Evolutionary conservation across 2,113 vertebrate species (phyloP).

Genomic region (Ictalurus furcatus): DNA sequence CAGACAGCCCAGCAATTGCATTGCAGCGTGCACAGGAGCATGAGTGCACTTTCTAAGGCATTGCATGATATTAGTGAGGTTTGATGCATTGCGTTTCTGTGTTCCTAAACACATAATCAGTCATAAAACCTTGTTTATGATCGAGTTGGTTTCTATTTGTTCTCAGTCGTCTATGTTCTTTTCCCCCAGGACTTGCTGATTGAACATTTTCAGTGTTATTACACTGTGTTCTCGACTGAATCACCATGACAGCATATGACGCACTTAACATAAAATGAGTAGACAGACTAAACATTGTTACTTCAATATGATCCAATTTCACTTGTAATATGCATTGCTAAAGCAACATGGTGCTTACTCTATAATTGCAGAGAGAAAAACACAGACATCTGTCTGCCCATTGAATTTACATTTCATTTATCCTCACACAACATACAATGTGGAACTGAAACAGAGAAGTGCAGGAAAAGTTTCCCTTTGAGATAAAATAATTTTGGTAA

Average conservation of each 20-base stretch:
- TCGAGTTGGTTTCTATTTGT: background rate
- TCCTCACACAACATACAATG: background rate
- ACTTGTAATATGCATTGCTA: conserved; percentile 34
- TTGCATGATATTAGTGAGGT: background rate
- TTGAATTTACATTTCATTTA: conserved; percentile 17
- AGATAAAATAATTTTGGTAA: background rate
- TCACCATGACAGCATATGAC: background rate
- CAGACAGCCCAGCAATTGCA: background rate
- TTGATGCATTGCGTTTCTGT: background rate
- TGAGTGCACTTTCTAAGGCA: background rate
- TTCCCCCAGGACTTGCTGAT: background rate
- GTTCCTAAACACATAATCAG: background rate
- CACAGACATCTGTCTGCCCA: conserved; percentile 28
- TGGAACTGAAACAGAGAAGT: background rate
- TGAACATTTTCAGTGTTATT: background rate
- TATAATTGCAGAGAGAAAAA: conserved; percentile 15
- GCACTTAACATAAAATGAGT: conserved; percentile 11
- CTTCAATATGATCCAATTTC: conserved; percentile 1
- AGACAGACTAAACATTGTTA: background rate
- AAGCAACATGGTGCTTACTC: conserved; percentile 10
- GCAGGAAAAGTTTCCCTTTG: background rate
- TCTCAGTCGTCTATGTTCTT: background rate
- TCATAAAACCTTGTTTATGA: background rate
- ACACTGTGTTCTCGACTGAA: background rate
- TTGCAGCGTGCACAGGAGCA: background rate